Base-by-base conservation (phyloP, 2,888 invertebrate species). In the Lycaena phlaeas region DNA sequence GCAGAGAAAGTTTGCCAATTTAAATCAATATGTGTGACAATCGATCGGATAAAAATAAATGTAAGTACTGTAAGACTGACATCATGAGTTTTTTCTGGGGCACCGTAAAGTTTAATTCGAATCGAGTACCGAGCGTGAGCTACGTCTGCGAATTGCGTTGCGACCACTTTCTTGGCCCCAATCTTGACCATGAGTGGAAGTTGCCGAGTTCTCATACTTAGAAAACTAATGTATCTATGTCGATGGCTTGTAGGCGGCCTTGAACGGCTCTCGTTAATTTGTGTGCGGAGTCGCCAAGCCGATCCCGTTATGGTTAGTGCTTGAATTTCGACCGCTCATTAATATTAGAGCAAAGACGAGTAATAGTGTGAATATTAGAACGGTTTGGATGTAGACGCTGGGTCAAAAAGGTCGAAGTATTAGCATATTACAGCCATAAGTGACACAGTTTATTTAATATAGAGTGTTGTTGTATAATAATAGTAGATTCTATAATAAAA, bases 181-280 rank as follows among this genome's bases (percentile, higher is more conserved):
- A 72, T 82, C 65, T 69, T 66, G 66, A 61, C 68, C 65, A 63
- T 59, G 61, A 66, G 60, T 70, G 67, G 73, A 74, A 71, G 73
- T 54, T 56, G 69, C 70, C 70, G 65, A 66, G 72, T 75, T 77
- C 76, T 77, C 75, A 69, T 72, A 72, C 70, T 72, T 73, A 73
- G 71, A 75, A 74, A 74, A 72, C 64, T 65, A 68, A 79, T 79
- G 77, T 79, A 78, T 81, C 76, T 78, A 77, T 81, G 79, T 79
- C 79, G 78, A 79, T 76, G 72, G 74, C 71, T 76, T 70, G 75
- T 72, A 78, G 79, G 78, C 78, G 81, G 81, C 82, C 81, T 81
- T 81, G 82, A 82, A 68, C 76, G 64, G 62, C 69, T 65, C 67
- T 70, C 70, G 78, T 78, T 78, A 79, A 81, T 82, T 79, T 77